A percentile compares a stretch with the other conserved stretches of the same genome.
phyloP scores from a whole-genome alignment of 2,113 vertebrate genomes.

The Vulpes ferrilata region DNA sequence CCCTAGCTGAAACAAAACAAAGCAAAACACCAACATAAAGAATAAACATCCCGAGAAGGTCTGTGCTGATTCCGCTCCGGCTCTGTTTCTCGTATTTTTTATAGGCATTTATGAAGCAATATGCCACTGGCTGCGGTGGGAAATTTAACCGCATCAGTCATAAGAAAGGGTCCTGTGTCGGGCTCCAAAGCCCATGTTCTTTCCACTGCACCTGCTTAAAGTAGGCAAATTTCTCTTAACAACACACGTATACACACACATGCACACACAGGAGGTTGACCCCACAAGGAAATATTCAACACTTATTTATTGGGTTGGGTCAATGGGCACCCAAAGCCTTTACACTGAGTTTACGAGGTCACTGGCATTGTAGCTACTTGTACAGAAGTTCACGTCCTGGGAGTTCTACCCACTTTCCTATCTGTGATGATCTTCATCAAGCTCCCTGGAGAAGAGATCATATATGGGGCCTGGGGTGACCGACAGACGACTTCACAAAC shows the following conservation, averaged over 20 bases:
- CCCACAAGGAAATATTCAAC: neutral
- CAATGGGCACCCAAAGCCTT: rapidly evolving
- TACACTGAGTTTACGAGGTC: rapidly evolving
- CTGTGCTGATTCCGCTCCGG: neutral
- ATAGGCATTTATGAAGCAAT: constrained; percentile 71
- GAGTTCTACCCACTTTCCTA: neutral
- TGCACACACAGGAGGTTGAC: too few relatives aligned
- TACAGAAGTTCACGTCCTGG: neutral
- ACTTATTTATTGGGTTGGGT: neutral
- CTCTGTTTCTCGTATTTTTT: constrained; percentile 42
- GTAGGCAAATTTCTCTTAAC: neutral
- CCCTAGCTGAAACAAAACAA: constrained; percentile 24
- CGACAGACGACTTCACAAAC: neutral
- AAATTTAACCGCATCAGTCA: constrained; percentile 56
- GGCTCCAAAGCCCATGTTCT: neutral
- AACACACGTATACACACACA: neutral
- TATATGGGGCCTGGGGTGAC: rapidly evolving
- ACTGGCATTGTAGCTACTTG: neutral
- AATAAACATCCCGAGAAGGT: neutral
- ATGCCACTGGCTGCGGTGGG: constrained; percentile 7
- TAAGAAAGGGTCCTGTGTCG: neutral
- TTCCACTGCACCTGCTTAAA: neutral
- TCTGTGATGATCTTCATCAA: neutral
- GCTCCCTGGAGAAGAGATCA: neutral
- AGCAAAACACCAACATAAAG: constrained; percentile 45